Base-by-base conservation (phyloP, 2,888 invertebrate species). In the Amiota communis region DNA sequence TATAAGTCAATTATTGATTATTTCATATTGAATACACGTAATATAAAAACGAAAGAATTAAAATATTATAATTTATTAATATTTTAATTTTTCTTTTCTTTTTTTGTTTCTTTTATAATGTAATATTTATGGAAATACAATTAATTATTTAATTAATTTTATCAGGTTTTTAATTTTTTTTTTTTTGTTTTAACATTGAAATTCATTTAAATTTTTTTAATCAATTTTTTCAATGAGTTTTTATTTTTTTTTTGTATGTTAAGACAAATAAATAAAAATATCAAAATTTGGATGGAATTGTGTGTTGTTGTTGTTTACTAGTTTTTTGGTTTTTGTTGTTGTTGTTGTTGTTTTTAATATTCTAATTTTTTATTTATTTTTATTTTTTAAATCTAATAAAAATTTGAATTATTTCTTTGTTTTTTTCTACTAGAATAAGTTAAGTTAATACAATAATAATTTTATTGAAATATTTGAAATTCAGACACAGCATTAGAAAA, bases 211-310 rank as follows among this genome's bases (percentile, higher is more conserved):
- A 23, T 36, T 51, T 8, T 68, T 12, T 53, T 68, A 17, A 15
- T 68, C 1, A 48, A 53, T 53, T n/a, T 51, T 49, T 69, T 36
- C 36, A 36, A 51, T n/a, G 10, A 8, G 13, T 23, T 69, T 0
- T 69, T 2, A 1, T 17, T 57, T 13, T 17, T 15, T 10, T 63
- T 63, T 63, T 63, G 0, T 17, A 17, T 61, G 48, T 56, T 57
- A 57, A 47, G 36, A 17, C 6, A 57, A 13, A 51, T 51, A 13
- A 70, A 48, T 71, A 51, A 63, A 20, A 84, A 85, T 86, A 86
- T 86, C 85, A 84, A 82, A 82, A 84, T 82, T 36, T 84, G 84
- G 84, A 84, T 84, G 84, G 84, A 84, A 85, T 84, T 84, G 82
- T 85, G 84, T 86, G 83, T 84, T 81, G 84, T 85, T 83, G 84